Percentiles rank a stretch among this genome's conserved stretches.
Evolutionary conservation across 2,797 vertebrate species (phyloP).

Genomic region (Protonibea diacanthus): DNA sequence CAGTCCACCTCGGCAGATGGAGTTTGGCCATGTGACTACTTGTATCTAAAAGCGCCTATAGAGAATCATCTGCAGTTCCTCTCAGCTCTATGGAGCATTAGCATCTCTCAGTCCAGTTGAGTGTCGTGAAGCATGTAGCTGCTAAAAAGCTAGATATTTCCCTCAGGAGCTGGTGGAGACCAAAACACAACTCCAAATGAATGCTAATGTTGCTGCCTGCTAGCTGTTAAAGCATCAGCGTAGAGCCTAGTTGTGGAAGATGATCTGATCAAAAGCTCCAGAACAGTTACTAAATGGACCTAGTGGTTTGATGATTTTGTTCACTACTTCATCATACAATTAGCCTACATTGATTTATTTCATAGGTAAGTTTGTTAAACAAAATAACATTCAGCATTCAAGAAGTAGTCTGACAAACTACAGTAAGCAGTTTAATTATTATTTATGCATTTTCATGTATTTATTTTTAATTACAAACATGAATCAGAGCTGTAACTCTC

Average conservation of each 20-base stretch:
- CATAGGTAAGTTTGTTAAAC: slow-evolving; percentile 3
- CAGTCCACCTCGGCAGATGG: background rate
- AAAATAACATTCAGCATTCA: background rate
- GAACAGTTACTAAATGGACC: background rate
- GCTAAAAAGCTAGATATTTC: background rate
- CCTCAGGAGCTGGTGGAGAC: background rate
- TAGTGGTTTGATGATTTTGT: background rate
- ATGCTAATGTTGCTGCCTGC: background rate
- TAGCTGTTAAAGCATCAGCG: background rate
- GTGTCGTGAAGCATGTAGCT: background rate
- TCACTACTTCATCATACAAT: background rate
- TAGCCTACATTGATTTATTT: slow-evolving; percentile 13
- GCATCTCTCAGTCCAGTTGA: background rate
- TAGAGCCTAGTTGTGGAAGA: background rate
- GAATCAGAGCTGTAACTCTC: slow-evolving; percentile 74
- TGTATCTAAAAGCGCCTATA: background rate
- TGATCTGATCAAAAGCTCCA: background rate
- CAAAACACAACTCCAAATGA: background rate
- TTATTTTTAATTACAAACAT: slow-evolving; percentile 16
- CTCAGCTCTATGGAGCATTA: background rate
- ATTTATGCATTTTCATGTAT: slow-evolving; percentile 19
- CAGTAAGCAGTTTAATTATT: slow-evolving; percentile 15
- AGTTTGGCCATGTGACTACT: background rate
- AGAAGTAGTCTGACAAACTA: background rate
- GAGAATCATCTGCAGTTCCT: background rate